Percentiles rank a stretch among this genome's conserved stretches.
phyloP scores from a whole-genome alignment of 2,888 invertebrate genomes.

The Parnassius smintheus region DNA sequence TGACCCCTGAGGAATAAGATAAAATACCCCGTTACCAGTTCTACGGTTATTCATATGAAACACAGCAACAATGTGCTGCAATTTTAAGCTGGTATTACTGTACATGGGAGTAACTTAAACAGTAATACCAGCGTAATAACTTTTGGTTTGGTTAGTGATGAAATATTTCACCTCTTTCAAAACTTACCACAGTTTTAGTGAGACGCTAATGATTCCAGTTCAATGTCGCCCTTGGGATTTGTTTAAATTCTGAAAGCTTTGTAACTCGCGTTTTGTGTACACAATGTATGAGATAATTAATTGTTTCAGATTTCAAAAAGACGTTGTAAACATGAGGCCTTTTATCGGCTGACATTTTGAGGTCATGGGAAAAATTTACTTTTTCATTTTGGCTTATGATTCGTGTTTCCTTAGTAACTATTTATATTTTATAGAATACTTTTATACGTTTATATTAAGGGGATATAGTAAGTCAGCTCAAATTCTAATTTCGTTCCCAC shows the following conservation, averaged over 20 bases:
- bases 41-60: too few species aligned
- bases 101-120: too few species aligned
- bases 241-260: constrained; percentile 18
- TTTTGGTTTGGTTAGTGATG: too few species aligned
- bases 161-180: constrained; percentile 4
- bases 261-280: constrained; percentile 15
- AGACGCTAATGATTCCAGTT: constrained; percentile 5
- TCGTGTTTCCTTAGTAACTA: background rate
- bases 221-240: constrained; percentile 19
- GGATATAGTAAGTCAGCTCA: too few species aligned
- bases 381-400: constrained; percentile 1
- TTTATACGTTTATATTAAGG: too few species aligned
- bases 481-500: too few species aligned
- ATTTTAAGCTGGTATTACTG: too few species aligned
- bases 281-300: constrained; percentile 23
- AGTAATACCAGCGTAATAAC: too few species aligned
- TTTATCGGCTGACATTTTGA: constrained; percentile 19
- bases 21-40: too few species aligned
- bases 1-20: too few species aligned
- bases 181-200: constrained; percentile 13
- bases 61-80: too few species aligned
- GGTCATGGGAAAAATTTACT: constrained; percentile 12
- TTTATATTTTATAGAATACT: background rate
- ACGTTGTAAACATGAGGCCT: constrained; percentile 13
- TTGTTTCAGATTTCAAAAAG: constrained; percentile 18